A percentile compares a stretch with the other conserved stretches of the same genome.
Conservation (phyloP, 2,888 invertebrate species). For the Tenthredo amoena region DNA sequence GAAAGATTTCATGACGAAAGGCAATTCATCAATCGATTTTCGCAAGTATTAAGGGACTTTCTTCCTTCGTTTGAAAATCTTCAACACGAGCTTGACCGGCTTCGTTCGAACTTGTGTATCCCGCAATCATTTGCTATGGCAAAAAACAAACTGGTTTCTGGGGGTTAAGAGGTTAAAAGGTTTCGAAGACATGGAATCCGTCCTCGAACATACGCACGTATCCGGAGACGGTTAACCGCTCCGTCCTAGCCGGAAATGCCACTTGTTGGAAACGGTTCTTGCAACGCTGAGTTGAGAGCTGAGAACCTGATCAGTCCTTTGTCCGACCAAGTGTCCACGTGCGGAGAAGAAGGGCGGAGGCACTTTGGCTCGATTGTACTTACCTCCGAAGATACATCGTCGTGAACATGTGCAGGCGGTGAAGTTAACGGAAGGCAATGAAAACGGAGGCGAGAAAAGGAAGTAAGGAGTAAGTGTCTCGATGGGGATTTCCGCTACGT, state of each 20-base stretch:
- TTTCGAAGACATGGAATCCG: background rate
- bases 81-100: background rate
- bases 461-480: background rate
- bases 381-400: background rate
- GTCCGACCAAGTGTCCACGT: conserved; percentile 39
- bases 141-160: background rate
- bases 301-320: conserved; percentile 42
- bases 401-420: background rate
- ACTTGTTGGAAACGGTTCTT: conserved; percentile 40
- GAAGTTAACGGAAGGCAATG: conserved; percentile 6
- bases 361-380: conserved; percentile 24
- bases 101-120: background rate
- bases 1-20: background rate
- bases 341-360: conserved; percentile 9
- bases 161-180: background rate
- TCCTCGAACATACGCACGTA: background rate
- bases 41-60: background rate
- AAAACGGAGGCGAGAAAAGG: conserved; percentile 25
- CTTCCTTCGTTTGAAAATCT: background rate
- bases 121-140: background rate
- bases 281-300: background rate
- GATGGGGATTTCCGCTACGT: conserved; percentile 3
- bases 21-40: background rate
- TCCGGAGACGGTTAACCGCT: conserved; percentile 32
- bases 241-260: conserved; percentile 28